Evolutionary conservation across 64 coral and sea anemone genomes (phyloP).

Genomic region (Pachyseris speciosa): DNA sequence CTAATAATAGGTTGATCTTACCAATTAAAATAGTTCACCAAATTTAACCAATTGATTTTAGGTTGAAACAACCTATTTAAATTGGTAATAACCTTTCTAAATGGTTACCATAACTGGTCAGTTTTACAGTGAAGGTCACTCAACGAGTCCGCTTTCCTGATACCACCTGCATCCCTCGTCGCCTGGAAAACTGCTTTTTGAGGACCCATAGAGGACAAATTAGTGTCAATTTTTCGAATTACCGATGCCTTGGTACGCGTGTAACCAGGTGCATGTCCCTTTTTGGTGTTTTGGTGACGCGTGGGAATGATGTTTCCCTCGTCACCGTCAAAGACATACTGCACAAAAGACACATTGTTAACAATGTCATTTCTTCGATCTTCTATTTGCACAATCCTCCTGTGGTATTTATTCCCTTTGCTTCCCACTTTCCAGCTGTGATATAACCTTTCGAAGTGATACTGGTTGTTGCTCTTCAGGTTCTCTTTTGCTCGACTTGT

Average conservation of each 20-base stretch:
- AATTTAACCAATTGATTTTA: too few relatives aligned
- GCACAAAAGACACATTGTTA: background rate
- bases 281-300: background rate
- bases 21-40: too few relatives aligned
- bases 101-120: too few relatives aligned
- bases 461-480: background rate
- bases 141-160: background rate
- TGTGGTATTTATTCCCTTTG: background rate
- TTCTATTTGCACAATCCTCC: background rate
- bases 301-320: background rate
- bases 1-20: too few relatives aligned
- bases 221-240: background rate
- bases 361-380: constrained; percentile 11
- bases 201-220: background rate
- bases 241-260: background rate
- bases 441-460: background rate
- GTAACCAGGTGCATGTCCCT: background rate
- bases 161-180: background rate
- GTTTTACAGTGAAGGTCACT: too few relatives aligned
- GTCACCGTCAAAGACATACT: background rate
- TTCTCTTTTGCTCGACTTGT: background rate
- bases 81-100: too few relatives aligned
- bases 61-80: too few relatives aligned
- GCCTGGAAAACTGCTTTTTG: background rate
- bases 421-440: background rate